Evolutionary conservation across 2,888 invertebrate genomes (phyloP).

Genomic region (Aspidiotus destructor): DNA sequence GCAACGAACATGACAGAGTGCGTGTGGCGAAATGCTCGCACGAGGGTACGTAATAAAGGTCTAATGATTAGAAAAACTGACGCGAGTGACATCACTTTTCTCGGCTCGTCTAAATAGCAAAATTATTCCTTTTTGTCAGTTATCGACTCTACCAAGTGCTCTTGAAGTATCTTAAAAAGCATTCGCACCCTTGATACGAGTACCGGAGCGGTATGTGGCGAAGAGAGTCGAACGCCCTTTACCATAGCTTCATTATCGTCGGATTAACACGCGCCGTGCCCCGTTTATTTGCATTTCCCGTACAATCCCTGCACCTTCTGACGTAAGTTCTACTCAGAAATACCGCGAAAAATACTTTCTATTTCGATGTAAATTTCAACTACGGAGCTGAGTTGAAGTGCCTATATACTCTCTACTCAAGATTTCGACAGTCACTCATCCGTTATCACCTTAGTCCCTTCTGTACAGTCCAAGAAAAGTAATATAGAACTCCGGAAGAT

Average conservation of each 20-base stretch:
- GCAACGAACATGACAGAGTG: too few relatives aligned
- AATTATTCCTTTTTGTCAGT: slow-evolving; percentile 28
- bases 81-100: slow-evolving; percentile 21
- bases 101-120: slow-evolving; percentile 24
- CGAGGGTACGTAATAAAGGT: too few relatives aligned
- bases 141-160: slow-evolving; percentile 22
- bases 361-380: neutral
- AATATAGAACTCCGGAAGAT: too few relatives aligned
- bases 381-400: neutral
- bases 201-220: neutral
- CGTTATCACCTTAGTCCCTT: neutral
- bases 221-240: neutral
- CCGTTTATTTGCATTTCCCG: slow-evolving; percentile 31
- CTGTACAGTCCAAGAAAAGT: neutral
- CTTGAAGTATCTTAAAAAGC: slow-evolving; percentile 17
- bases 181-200: slow-evolving; percentile 7
- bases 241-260: slow-evolving; percentile 30
- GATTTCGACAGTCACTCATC: neutral
- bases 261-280: slow-evolving; percentile 29
- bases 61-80: neutral
- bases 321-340: slow-evolving; percentile 20
- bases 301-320: slow-evolving; percentile 24
- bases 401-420: neutral
- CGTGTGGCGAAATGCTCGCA: too few relatives aligned
- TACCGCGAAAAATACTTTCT: slow-evolving; percentile 1